Evolutionary conservation across 2,888 invertebrate species (phyloP).

Genomic region (Auanema freiburgensis): DNA sequence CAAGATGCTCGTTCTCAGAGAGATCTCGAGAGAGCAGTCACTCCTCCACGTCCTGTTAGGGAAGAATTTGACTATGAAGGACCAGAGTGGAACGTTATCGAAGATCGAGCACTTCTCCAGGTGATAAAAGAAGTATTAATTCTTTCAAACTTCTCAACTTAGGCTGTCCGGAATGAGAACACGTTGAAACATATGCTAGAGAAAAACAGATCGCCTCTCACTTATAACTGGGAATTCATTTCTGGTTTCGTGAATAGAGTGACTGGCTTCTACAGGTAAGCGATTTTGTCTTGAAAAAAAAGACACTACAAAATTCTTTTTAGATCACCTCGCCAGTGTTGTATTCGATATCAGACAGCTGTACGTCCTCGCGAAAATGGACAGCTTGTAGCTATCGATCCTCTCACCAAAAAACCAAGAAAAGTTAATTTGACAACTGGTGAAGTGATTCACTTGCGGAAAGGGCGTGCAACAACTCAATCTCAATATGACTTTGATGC

Average conservation of each 20-base stretch:
- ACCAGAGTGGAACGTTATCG: constrained; percentile 86
- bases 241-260: constrained; percentile 85
- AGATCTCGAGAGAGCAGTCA: constrained; percentile 12
- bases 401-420: constrained; percentile 39
- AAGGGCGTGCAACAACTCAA: constrained; percentile 76
- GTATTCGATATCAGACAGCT: constrained; percentile 83
- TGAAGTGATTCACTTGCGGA: constrained; percentile 28
- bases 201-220: constrained; percentile 79
- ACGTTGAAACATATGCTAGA: constrained; percentile 7
- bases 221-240: constrained; percentile 93
- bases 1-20: neutral
- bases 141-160: no score
- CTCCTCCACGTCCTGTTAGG: constrained; percentile 15
- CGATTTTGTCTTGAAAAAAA: neutral
- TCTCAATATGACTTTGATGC: constrained; percentile 78
- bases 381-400: constrained; percentile 43
- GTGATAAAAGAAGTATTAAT: constrained; percentile 70
- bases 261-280: constrained; percentile 67
- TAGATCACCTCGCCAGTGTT: constrained; percentile 87
- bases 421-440: constrained; percentile 34
- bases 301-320: neutral
- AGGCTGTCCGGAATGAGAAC: constrained; percentile 28
- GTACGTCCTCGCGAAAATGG: constrained; percentile 87
- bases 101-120: constrained; percentile 85
- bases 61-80: constrained; percentile 66